Percentiles rank a stretch among this genome's conserved stretches.
Conservation (phyloP, 2,113 vertebrate species). For the Dipodomys stephensi region DNA sequence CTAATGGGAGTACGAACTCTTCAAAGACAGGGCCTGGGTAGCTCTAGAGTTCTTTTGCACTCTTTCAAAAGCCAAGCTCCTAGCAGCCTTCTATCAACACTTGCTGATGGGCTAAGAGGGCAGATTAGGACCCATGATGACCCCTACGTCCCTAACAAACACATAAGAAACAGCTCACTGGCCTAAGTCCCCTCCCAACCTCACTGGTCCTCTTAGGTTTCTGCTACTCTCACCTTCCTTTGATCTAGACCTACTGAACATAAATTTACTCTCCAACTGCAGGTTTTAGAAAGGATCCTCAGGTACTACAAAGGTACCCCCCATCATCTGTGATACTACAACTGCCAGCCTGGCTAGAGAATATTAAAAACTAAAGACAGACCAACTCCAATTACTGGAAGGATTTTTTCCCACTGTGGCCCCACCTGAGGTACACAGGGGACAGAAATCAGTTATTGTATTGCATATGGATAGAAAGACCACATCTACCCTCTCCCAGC, state of each 20-base stretch:
- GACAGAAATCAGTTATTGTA: neutral
- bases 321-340: neutral
- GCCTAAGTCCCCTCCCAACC: neutral
- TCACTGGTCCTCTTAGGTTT: neutral
- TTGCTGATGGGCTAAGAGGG: neutral
- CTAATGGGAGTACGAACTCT: neutral
- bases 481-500: neutral
- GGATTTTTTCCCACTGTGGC: neutral
- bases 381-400: neutral
- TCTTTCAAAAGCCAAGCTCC: neutral
- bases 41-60: neutral
- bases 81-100: neutral
- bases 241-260: neutral
- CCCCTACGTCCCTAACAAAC: neutral
- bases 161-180: neutral
- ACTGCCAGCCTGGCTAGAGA: neutral
- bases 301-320: conserved; percentile 16
- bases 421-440: neutral
- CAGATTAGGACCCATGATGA: neutral
- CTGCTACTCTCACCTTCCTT: neutral
- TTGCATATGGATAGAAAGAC: neutral
- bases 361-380: neutral
- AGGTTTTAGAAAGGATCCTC: neutral
- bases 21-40: neutral
- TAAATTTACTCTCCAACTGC: neutral